phyloP scores from a whole-genome alignment of 2,113 vertebrate species.

The Callocephalon fimbriatum region DNA sequence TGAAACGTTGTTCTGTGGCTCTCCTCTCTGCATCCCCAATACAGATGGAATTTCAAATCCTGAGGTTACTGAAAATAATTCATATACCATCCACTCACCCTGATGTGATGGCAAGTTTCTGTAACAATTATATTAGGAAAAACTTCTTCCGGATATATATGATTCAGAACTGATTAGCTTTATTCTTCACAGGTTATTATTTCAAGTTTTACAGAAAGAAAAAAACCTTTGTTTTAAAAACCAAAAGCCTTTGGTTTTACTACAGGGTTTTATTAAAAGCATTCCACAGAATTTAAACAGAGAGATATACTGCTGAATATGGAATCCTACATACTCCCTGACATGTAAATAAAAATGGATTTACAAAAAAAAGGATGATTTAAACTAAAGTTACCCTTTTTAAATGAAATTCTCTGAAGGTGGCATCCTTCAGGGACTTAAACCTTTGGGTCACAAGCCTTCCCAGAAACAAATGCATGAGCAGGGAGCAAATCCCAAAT shows the following conservation, averaged over 20 bases:
- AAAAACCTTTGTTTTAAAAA: background rate
- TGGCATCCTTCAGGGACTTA: background rate
- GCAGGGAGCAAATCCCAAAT: background rate
- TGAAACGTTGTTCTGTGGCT: background rate
- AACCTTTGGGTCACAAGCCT: background rate
- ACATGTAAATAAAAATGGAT: background rate
- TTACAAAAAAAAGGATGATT: background rate
- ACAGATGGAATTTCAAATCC: background rate
- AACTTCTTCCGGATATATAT: background rate
- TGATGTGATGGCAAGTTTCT: background rate
- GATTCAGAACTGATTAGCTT: background rate
- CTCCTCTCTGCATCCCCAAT: background rate
- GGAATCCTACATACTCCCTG: background rate
- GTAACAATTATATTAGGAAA: background rate
- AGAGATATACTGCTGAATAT: background rate
- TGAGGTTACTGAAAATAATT: background rate
- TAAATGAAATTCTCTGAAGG: background rate
- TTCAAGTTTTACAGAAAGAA: background rate
- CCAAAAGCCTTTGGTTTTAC: background rate
- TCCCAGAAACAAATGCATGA: background rate
- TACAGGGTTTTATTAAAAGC: background rate
- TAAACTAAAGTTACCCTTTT: background rate
- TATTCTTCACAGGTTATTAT: background rate
- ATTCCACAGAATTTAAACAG: background rate
- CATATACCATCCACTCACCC: background rate